Conservation (phyloP, 2,797 vertebrate species). For the Bryconaethiops microstoma region DNA sequence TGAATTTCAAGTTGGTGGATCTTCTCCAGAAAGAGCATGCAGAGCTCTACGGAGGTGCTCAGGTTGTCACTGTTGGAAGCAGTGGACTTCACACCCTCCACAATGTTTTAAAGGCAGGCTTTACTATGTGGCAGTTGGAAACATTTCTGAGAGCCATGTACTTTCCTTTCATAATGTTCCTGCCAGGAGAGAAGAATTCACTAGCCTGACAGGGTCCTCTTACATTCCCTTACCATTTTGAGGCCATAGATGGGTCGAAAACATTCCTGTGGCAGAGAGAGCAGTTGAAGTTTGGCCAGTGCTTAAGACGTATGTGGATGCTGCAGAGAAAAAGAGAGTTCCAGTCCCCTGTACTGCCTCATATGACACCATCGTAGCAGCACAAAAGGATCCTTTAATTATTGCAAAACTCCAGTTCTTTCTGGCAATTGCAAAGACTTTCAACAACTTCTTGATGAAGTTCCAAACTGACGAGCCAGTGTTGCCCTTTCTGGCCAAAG, state of each 20-base stretch:
- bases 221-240: constrained; percentile 31
- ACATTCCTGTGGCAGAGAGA: constrained; percentile 37
- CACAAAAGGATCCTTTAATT: constrained; percentile 11
- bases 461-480: constrained; percentile 35
- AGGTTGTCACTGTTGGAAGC: constrained; percentile 9
- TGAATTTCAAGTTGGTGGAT: too few relatives aligned
- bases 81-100: constrained; percentile 34
- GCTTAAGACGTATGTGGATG: constrained; percentile 23
- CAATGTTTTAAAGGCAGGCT: constrained; percentile 24
- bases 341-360: constrained; percentile 3
- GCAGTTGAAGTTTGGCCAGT: constrained; percentile 29
- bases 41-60: too few relatives aligned
- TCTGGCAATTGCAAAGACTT: constrained; percentile 11
- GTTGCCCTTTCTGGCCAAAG: constrained; percentile 40
- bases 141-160: constrained; percentile 23
- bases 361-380: constrained; percentile 7
- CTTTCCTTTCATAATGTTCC: constrained; percentile 21
- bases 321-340: constrained; percentile 3
- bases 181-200: constrained; percentile 24
- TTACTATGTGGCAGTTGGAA: constrained; percentile 16
- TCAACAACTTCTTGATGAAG: constrained; percentile 16
- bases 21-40: too few relatives aligned
- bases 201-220: background rate
- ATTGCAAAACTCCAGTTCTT: constrained; percentile 20
- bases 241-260: constrained; percentile 43